Evolutionary conservation across 2,113 vertebrate genomes (phyloP).

Genomic region (Pristiophorus japonicus): DNA sequence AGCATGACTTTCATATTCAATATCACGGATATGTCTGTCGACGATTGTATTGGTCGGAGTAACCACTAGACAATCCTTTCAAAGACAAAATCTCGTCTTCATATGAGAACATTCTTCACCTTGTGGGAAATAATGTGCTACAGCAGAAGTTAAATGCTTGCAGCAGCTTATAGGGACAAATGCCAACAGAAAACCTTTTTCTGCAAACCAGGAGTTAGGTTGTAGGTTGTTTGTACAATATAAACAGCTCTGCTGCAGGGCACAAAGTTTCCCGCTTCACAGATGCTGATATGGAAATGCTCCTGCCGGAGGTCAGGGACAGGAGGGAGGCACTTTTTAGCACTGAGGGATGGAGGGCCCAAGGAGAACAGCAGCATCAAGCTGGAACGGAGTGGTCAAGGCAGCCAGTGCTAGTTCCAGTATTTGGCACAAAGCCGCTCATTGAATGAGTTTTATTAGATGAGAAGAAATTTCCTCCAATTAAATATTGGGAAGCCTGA

Average conservation of each 20-base stretch:
- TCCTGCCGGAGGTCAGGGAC: background rate
- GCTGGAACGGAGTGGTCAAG: background rate
- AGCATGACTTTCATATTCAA: background rate
- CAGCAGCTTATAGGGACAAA: background rate
- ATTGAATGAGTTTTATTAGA: background rate
- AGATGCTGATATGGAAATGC: background rate
- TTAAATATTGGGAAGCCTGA: background rate
- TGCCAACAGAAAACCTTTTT: background rate
- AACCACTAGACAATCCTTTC: background rate
- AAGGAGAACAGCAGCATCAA: background rate
- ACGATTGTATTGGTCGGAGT: no score
- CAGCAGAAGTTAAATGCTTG: background rate
- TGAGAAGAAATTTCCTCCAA: background rate
- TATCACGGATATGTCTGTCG: background rate
- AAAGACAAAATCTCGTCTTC: background rate
- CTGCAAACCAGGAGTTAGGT: background rate
- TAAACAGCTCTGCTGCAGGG: background rate
- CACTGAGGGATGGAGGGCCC: background rate
- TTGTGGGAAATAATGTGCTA: background rate
- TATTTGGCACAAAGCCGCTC: background rate
- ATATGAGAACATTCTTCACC: background rate
- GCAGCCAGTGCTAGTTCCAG: background rate
- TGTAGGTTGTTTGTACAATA: background rate
- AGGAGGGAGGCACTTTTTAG: background rate
- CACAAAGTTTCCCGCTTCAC: background rate